Evolutionary conservation across 2,797 vertebrate species (phyloP).

Genomic region (Cuniculus paca): DNA sequence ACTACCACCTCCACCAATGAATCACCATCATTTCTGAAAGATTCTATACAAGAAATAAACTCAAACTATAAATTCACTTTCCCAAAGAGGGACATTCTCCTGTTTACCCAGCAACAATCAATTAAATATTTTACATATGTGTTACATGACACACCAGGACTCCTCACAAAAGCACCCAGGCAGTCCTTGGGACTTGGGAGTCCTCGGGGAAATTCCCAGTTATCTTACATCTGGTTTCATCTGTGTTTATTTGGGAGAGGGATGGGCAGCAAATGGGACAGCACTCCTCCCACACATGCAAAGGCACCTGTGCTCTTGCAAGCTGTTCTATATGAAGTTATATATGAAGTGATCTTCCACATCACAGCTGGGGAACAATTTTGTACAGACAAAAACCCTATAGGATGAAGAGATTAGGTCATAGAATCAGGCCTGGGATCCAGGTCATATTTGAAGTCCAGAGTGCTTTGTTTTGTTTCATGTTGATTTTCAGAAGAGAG

Average conservation of each 20-base stretch:
- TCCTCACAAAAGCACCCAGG: background rate
- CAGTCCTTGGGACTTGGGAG: background rate
- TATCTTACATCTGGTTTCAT: slow-evolving; percentile 1
- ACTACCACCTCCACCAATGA: background rate
- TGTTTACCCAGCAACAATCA: background rate
- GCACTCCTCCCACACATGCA: background rate
- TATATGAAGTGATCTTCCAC: background rate
- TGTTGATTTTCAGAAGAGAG: slow-evolving; percentile 44
- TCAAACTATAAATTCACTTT: background rate
- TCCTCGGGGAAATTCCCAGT: slow-evolving; percentile 29
- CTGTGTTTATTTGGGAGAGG: slow-evolving; percentile 13
- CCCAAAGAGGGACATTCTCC: background rate
- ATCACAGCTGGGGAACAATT: background rate
- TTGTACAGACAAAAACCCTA: background rate
- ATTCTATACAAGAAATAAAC: background rate
- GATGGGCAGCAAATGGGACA: background rate
- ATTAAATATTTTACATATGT: background rate
- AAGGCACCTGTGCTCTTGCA: background rate
- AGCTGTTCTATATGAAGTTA: background rate
- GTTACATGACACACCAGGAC: background rate
- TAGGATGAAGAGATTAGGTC: background rate
- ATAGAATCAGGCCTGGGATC: background rate
- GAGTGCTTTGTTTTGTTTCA: background rate
- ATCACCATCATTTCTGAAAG: background rate
- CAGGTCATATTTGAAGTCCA: slow-evolving; percentile 39